Evolutionary conservation across 1,140 invertebrate species (phyloP).

Genomic region (Papilio glaucus): DNA sequence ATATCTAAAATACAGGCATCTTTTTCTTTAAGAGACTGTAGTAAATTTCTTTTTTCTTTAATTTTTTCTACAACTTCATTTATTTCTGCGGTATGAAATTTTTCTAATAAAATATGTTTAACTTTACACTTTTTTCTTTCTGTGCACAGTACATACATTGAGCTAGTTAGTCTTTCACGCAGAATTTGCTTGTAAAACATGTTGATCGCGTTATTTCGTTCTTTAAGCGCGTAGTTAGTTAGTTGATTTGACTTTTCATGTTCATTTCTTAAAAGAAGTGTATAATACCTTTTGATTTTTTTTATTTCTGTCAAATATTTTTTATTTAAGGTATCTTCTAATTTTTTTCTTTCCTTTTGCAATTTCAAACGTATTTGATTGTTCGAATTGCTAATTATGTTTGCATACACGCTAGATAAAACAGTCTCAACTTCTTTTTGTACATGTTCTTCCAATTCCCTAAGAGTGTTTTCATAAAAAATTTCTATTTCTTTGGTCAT

Average conservation of each 20-base stretch:
- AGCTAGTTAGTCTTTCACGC: slow-evolving; percentile 63
- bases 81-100: slow-evolving; percentile 56
- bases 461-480: slow-evolving; percentile 66
- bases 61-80: slow-evolving; percentile 59
- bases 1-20: slow-evolving; percentile 56
- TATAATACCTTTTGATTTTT: slow-evolving; percentile 72
- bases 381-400: slow-evolving; percentile 62
- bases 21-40: slow-evolving; percentile 54
- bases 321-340: slow-evolving; percentile 60
- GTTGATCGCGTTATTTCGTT: slow-evolving; percentile 68
- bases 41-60: slow-evolving; percentile 56
- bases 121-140: slow-evolving; percentile 77
- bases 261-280: slow-evolving; percentile 63
- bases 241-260: slow-evolving; percentile 53
- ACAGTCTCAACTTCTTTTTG: slow-evolving; percentile 57
- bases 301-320: slow-evolving; percentile 56
- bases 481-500: slow-evolving; percentile 61
- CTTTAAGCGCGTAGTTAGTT: slow-evolving; percentile 53
- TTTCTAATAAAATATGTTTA: slow-evolving; percentile 65
- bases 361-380: slow-evolving; percentile 64
- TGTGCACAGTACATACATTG: slow-evolving; percentile 73
- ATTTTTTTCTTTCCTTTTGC: slow-evolving; percentile 53
- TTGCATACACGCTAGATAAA: slow-evolving; percentile 54
- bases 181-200: slow-evolving; percentile 68
- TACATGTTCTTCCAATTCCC: slow-evolving; percentile 68